These are phyloP conservation scores for Tuberolachnus salignus DNA, from an alignment of 2,888 invertebrate genomes.

Conservation along the genomic window DNA sequence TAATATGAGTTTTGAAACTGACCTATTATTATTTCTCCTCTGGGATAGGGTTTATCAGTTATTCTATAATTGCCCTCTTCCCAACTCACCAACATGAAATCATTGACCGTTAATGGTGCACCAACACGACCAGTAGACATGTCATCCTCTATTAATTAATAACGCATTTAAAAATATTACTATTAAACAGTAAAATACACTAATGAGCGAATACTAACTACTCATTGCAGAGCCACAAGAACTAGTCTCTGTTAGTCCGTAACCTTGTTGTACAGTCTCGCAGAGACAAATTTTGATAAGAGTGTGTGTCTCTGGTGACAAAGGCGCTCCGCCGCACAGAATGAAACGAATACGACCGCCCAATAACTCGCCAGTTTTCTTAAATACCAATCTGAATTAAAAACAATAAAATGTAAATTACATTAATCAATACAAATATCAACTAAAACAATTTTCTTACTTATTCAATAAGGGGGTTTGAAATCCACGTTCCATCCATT, in stretches of 20 bases:
- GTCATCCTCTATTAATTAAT: conserved; percentile 66
- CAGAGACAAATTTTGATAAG: conserved; percentile 92
- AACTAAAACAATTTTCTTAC: conserved; percentile 61
- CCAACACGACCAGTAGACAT: conserved; percentile 84
- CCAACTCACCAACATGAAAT: conserved; percentile 89
- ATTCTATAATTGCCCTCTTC: conserved; percentile 90
- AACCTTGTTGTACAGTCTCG: conserved; percentile 88
- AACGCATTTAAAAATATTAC: neutral
- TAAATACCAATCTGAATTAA: conserved; percentile 68
- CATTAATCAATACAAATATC: neutral
- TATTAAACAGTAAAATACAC: neutral
- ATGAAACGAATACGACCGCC: conserved; percentile 89
- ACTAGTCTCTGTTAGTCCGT: conserved; percentile 96
- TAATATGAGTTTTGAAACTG: conserved; percentile 31
- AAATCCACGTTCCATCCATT: conserved; percentile 83
- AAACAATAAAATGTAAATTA: conserved; percentile 6
- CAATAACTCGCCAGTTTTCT: conserved; percentile 71
- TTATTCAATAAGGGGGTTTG: conserved; percentile 78
- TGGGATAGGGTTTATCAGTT: conserved; percentile 82
- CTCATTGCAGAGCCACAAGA: conserved; percentile 90
- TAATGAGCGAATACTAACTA: conserved; percentile 64
- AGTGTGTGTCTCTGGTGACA: conserved; percentile 93
- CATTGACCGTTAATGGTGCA: conserved; percentile 82
- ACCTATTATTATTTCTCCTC: conserved; percentile 77
- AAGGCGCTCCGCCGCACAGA: conserved; percentile 92